Conservation (phyloP, 2,113 vertebrate genomes). For the Regulus satrapa region DNA sequence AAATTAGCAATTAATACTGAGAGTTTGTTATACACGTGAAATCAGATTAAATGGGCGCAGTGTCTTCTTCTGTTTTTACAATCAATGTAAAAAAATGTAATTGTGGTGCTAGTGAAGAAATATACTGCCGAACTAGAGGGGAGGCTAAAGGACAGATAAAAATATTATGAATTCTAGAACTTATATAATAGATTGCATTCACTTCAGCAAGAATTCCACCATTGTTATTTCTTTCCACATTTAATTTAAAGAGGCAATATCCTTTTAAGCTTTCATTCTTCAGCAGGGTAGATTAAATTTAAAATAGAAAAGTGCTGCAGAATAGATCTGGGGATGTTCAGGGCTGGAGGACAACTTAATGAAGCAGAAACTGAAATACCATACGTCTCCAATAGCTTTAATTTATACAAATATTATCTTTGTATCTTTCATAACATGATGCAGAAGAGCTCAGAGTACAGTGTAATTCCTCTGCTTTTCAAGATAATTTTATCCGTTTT, state of each 20-base stretch:
- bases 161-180: slow-evolving; percentile 52
- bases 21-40: not conserved
- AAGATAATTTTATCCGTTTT: slow-evolving; percentile 57
- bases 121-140: not conserved
- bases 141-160: slow-evolving; percentile 22
- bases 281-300: slow-evolving; percentile 62
- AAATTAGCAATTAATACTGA: slow-evolving; percentile 30
- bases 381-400: slow-evolving; percentile 65
- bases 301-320: slow-evolving; percentile 64
- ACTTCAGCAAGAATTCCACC: slow-evolving; percentile 47
- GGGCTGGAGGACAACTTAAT: slow-evolving; percentile 66
- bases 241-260: slow-evolving; percentile 69
- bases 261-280: slow-evolving; percentile 57
- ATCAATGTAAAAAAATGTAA: slow-evolving; percentile 10
- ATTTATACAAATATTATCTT: slow-evolving; percentile 72
- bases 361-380: slow-evolving; percentile 68
- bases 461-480: slow-evolving; percentile 43
- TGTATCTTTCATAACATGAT: slow-evolving; percentile 59
- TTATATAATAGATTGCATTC: slow-evolving; percentile 48
- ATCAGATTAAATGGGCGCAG: slow-evolving; percentile 30
- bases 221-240: slow-evolving; percentile 56
- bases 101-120: slow-evolving; percentile 13
- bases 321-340: slow-evolving; percentile 65
- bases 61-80: slow-evolving; percentile 14
- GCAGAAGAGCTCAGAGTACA: slow-evolving; percentile 16